Percentiles rank a stretch among this genome's conserved stretches.
phyloP scores from a whole-genome alignment of 2,888 invertebrate genomes.

The Tetragonula carbonaria region DNA sequence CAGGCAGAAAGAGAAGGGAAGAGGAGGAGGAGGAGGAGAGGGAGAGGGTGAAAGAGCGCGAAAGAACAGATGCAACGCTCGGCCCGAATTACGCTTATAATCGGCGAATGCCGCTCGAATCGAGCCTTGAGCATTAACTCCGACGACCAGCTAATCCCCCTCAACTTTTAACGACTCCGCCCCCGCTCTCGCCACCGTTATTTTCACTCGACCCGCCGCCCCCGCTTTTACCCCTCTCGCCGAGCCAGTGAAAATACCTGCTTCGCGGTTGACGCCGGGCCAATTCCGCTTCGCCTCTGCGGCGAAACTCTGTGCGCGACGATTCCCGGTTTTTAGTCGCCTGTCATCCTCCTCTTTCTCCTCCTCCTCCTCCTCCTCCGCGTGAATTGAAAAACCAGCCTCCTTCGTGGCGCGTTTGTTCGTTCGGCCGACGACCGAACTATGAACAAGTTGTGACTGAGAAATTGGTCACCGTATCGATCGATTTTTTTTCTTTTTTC shows the following conservation, averaged over 20 bases:
- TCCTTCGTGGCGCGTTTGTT: neutral
- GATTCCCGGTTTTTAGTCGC: neutral
- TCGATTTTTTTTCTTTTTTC: neutral
- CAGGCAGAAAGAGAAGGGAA: neutral
- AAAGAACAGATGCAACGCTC: neutral
- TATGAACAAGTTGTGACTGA: neutral
- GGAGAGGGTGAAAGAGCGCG: neutral
- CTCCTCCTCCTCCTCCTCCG: neutral
- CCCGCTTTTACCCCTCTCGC: neutral
- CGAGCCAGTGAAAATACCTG: neutral
- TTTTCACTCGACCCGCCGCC: neutral
- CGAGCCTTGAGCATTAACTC: neutral
- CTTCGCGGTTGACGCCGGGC: neutral
- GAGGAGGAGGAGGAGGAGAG: neutral
- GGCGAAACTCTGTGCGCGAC: neutral
- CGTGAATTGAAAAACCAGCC: neutral
- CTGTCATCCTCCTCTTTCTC: too few relatives aligned
- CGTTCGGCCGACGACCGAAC: neutral
- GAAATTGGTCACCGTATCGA: neutral
- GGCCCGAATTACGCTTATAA: constrained; percentile 2
- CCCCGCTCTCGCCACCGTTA: neutral
- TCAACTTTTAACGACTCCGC: neutral
- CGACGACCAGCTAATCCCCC: neutral
- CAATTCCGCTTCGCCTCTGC: neutral
- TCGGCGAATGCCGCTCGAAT: neutral